Evolutionary conservation across 2,797 vertebrate genomes (phyloP), one percentile per base, ranked within the genome.

Genomic region (Sebastes diploproa): DNA sequence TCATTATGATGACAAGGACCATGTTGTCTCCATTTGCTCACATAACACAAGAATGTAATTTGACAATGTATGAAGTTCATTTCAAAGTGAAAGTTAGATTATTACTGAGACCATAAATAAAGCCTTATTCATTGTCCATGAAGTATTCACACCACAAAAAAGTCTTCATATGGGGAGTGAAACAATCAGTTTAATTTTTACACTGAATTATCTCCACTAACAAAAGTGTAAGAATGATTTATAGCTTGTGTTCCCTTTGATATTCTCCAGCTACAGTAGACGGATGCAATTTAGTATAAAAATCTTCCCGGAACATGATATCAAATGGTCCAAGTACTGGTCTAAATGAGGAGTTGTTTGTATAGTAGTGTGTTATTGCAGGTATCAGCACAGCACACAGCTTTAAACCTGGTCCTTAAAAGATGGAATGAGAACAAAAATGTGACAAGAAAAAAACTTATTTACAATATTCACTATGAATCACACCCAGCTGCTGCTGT

Each of bases 401-500:
- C 55, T 59, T 76, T 32, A 77, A 58, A 73, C 62, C 74, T 77
- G 38, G 30, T 22, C 50, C 63, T 76, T 78, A 52, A 80, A 52
- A 67, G n/a, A 71, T 64, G 46, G 38, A 77, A 42, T 20, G 59
- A 23, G 20, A 66, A n/a, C 11, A 71, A 82, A 75, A 32, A 46
- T 66, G 22, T 55, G 54, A 59, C 18, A 16, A 27, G 32, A 54
- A 60, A 74, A 69, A 63, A 66, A 25, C 2, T 12, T 66, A 27
- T 75, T 68, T 72, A n/a, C 32, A 59, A 16, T 54, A 54, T 76
- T 25, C 50, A 56, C 69, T 58, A 42, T 62, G 71, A 90, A 80
- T 79, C 64, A 82, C 52, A 52, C 50, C 38, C 76, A 79, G 71
- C 77, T 71, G 77, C 22, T 61, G 75, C 74, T 32, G 50, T 82